Base-by-base conservation (phyloP, 2,113 vertebrate genomes). In the Pogonocichla stellata region DNA sequence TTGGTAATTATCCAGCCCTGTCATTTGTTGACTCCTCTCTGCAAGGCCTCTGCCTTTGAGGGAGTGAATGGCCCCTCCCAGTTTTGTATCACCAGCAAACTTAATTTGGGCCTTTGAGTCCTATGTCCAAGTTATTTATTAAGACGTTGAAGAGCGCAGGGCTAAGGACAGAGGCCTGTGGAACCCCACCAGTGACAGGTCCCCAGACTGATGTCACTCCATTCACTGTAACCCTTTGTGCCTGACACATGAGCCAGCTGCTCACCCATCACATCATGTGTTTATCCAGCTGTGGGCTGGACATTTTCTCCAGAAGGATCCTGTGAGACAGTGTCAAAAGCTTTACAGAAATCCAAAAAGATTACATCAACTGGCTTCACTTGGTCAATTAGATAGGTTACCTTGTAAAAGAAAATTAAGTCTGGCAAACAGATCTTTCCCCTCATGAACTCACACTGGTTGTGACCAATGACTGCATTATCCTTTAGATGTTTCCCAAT, bases 161-260 rank as follows among this genome's bases (percentile, higher is more conserved):
- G 8, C 47, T 16, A 13, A 33, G 19, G 12, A 45, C 28, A 9
- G 9, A 60, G 38, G 14, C 22, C 9, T 15, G 12, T 29, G 40
- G 19, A 71, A 19, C 28, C 3, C 4, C 7, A 22, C 18, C 1
- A 17, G 13, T 33, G 43, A 38, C 45, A 34, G 14, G 1, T 19
- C 3, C 0, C 10, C 56, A 60, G 20, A 12, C 50, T 50, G 23
- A 66, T 16, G 12, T 45, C 25, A 40, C 13, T 14, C 6, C 25
- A 64, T 9, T 38, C 34, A 28, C 15, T 38, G 5, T 2, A 28
- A 22, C 20, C 4, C 61, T 73, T 57, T 45, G 22, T 33, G 16
- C 13, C 40, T 0, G 0, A 79, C 20, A 3, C 10, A 0, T 31
- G 25, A 51, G 34, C 7, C 67, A 65, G 7, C 51, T 31, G 34